Conservation (phyloP, 2,888 invertebrate species). For the Ecdyonurus torrentis region DNA sequence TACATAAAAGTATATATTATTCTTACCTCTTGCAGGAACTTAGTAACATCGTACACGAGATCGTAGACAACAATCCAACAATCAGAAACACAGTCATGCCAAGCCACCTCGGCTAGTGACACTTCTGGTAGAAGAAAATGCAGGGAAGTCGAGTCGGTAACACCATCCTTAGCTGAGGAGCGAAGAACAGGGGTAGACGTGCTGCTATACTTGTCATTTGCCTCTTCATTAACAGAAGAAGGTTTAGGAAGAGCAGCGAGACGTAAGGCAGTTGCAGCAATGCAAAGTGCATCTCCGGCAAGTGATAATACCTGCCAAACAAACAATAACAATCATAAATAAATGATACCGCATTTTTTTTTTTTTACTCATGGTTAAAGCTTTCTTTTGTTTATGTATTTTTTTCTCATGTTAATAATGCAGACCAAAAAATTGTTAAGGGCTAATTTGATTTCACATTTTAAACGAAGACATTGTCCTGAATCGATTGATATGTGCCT, state of each 20-base stretch:
- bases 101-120: slow-evolving; percentile 51
- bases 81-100: slow-evolving; percentile 51
- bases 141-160: slow-evolving; percentile 33
- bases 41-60: slow-evolving; percentile 66
- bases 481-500: no score
- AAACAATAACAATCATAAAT: no score
- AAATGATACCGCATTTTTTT: no score
- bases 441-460: no score
- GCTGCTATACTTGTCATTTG: background rate
- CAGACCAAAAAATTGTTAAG: no score
- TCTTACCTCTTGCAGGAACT: slow-evolving; percentile 49
- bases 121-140: background rate
- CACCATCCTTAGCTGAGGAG: no score
- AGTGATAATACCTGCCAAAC: slow-evolving; percentile 24
- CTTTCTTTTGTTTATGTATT: no score
- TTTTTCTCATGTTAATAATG: no score
- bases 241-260: slow-evolving; percentile 19
- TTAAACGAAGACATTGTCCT: no score
- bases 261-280: slow-evolving; percentile 30
- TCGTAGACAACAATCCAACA: slow-evolving; percentile 83
- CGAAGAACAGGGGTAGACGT: background rate
- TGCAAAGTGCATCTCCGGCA: slow-evolving; percentile 18
- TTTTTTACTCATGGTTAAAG: no score
- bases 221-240: slow-evolving; percentile 25
- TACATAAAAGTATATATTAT: slow-evolving; percentile 13